Base-by-base conservation (phyloP, 2,888 invertebrate genomes). In the Trachelus tabidus region DNA sequence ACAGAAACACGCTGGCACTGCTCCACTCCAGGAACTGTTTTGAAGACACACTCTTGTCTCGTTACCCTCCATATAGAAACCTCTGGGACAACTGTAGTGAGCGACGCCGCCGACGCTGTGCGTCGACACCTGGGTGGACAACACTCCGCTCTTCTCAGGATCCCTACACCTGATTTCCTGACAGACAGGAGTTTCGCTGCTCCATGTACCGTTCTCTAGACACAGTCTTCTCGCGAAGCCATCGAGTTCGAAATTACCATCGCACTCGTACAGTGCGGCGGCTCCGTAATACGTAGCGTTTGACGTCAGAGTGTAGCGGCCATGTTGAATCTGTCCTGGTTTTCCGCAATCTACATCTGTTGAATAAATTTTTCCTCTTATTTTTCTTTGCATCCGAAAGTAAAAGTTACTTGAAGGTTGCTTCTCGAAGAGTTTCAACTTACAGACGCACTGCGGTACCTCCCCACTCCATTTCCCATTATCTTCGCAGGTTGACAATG, bases 241-340 rank as follows among this genome's bases (percentile, higher is more conserved):
- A 83, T 96, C 96, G 15, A 98, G 92, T 88, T 95, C 95, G 92
- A 94, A 98, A 88, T 97, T 96, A 3, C 94, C 93, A 79, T 96
- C 94, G 88, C 98, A 98, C 85, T 96, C 95, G 89, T 98, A 98
- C 11, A 97, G 92, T 0, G 95, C 97, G 2, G 96, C 95, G 0
- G 97, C 96, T 0, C 97, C 97, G 86, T 97, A 97, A 90, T 97
- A 97, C 0, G 98, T 97, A 0, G 95, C 97, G 89, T 98, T 98
- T 0, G 97, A 96, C 0, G 97, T 95, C 76, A 98, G 91, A 0
- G 95, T 96, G 79, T 96, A 95, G 86, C 94, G 94, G 31, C 97
- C 97, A 87, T 96, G 95, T 69, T 93, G 93, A 3, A 97, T 93
- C 4, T 94, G 93, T 4, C 94, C 94, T 0, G 97, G 97, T 76